These are phyloP conservation scores for Brienomyrus brachyistius DNA, from an alignment of 2,113 vertebrate species.

Conservation along the genomic window DNA sequence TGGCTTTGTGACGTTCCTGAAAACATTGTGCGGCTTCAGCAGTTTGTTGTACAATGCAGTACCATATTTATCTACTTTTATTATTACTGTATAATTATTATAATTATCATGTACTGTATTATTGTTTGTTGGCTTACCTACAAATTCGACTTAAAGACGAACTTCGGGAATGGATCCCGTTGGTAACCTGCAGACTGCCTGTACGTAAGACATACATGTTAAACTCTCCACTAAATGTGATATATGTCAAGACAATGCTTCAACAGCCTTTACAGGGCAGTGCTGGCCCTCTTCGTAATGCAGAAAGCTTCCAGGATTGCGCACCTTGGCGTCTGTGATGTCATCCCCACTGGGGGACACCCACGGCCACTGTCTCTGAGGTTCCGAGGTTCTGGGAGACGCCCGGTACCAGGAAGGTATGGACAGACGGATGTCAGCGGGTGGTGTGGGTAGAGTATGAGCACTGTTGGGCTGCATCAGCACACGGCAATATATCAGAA, in stretches of 20 bases:
- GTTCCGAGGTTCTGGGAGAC: not conserved
- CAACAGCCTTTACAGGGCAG: not conserved
- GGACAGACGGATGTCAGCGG: not conserved
- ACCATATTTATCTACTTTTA: not conserved
- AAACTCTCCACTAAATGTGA: not conserved
- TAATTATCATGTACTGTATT: not conserved
- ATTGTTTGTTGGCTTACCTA: not conserved
- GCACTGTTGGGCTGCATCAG: not conserved
- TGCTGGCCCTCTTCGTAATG: not conserved
- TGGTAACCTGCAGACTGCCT: not conserved
- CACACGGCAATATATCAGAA: not conserved
- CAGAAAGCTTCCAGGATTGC: not conserved
- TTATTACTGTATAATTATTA: not conserved
- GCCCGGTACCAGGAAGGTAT: not conserved
- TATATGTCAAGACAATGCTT: not conserved
- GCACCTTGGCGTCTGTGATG: not conserved
- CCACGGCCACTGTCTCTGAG: not conserved
- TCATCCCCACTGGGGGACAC: not conserved
- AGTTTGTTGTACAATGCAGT: not conserved
- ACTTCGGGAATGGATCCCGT: not conserved
- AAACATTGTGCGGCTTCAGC: not conserved
- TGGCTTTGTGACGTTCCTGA: not conserved
- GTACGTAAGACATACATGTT: not conserved
- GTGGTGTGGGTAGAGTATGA: not conserved
- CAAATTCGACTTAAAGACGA: not conserved